Conservation (phyloP, 2,797 vertebrate species). For the Sylvia borin region DNA sequence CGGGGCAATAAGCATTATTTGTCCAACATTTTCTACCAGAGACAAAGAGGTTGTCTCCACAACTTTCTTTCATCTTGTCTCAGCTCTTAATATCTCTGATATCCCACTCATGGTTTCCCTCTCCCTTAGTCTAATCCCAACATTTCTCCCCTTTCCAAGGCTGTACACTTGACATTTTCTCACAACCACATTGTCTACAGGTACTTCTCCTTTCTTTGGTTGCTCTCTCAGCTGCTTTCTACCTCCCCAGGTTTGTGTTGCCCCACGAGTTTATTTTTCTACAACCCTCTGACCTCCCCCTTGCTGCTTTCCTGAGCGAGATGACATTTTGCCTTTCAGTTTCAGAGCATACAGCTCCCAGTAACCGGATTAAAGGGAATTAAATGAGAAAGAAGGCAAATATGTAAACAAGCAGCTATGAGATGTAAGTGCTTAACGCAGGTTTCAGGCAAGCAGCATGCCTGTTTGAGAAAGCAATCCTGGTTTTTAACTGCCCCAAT, state of each 20-base stretch:
- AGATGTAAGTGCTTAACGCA: background rate
- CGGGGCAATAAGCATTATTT: background rate
- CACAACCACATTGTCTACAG: background rate
- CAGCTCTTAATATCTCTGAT: background rate
- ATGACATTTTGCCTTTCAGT: background rate
- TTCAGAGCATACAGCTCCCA: background rate
- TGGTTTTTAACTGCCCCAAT: background rate
- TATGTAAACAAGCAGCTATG: slow-evolving; percentile 21
- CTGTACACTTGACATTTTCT: accelerated
- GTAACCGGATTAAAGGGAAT: background rate
- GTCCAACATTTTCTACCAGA: background rate
- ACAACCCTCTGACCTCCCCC: background rate
- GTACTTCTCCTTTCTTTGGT: background rate
- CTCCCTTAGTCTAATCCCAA: background rate
- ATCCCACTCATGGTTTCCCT: background rate
- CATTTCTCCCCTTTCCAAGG: background rate
- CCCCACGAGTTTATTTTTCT: background rate
- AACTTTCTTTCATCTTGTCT: background rate
- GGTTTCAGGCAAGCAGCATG: background rate
- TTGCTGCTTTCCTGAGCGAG: background rate
- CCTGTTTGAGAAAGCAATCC: background rate
- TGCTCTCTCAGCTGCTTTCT: background rate
- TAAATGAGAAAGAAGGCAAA: slow-evolving; percentile 12
- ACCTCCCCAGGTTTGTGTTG: background rate
- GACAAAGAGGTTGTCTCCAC: background rate